Percentiles rank a stretch among this genome's conserved stretches.
These are phyloP conservation scores for Synergus laeviventris DNA, from an alignment of 2,888 invertebrate species.

Conservation along the genomic window DNA sequence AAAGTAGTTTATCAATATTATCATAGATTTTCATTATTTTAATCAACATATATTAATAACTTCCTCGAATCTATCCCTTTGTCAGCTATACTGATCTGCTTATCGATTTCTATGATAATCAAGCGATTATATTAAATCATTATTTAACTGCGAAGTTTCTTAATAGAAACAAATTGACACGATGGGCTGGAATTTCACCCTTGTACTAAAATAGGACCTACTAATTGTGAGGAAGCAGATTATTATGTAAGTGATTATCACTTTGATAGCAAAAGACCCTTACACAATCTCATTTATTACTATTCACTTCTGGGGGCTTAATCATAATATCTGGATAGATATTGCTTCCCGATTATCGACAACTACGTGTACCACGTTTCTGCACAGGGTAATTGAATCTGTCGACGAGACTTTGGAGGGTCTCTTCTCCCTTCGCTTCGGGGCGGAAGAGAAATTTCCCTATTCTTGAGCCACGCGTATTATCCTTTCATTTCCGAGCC, in stretches of 20 bases:
- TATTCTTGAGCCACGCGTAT: constrained; percentile 41
- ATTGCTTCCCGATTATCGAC: constrained; percentile 20
- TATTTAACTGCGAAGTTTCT: neutral
- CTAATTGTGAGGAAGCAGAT: neutral
- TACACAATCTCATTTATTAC: neutral
- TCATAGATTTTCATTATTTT: too few species aligned
- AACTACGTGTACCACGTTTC: constrained; percentile 1
- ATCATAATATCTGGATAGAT: constrained; percentile 29
- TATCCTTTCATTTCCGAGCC: constrained; percentile 39
- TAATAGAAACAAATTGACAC: neutral
- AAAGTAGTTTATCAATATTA: too few species aligned
- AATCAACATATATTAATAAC: too few species aligned
- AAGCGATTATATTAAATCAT: neutral
- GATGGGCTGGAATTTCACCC: neutral
- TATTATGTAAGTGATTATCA: neutral
- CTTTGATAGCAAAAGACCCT: neutral
- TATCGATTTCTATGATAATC: neutral
- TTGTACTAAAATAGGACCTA: neutral
- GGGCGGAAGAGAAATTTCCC: constrained; percentile 47
- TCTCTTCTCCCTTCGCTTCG: constrained; percentile 32
- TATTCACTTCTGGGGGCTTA: neutral
- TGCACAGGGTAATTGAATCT: constrained; percentile 35
- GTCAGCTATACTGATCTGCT: too few species aligned
- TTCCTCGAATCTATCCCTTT: too few species aligned
- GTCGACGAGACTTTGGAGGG: constrained; percentile 34